A percentile compares a stretch with the other conserved stretches of the same genome.
phyloP scores from a whole-genome alignment of 2,888 invertebrate genomes.

The Scaptodrosophila latifasciaeformis region DNA sequence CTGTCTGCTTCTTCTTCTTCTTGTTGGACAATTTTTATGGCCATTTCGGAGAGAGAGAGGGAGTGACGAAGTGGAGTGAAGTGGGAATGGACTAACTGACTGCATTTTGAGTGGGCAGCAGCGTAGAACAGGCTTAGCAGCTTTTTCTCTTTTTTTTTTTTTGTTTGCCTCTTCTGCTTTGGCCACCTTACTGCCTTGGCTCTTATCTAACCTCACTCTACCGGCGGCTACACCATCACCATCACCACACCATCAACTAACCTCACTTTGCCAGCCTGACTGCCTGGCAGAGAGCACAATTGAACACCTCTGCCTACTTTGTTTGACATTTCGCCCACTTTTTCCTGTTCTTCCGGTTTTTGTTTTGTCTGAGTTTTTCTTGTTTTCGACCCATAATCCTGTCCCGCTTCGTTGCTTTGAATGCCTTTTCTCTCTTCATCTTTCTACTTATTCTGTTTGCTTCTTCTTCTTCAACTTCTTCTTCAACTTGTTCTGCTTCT shows the following conservation, averaged over 20 bases:
- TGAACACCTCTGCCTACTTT: slow-evolving; percentile 47
- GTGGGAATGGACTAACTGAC: slow-evolving; percentile 21
- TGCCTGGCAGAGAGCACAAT: too few species aligned
- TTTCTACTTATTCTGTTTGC: too few species aligned
- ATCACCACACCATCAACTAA: too few species aligned
- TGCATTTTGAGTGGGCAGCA: slow-evolving; percentile 37
- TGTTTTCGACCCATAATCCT: slow-evolving; percentile 67
- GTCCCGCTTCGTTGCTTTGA: slow-evolving; percentile 33
- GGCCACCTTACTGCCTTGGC: not conserved
- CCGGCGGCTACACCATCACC: too few species aligned
- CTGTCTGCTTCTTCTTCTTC: slow-evolving; percentile 11
- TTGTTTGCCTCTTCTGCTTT: slow-evolving; percentile 3
- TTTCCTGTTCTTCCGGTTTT: slow-evolving; percentile 70
- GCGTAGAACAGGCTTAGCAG: slow-evolving; percentile 41
- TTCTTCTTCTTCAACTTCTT: not conserved
- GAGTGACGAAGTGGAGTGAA: slow-evolving; percentile 5
- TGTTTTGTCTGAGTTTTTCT: slow-evolving; percentile 59
- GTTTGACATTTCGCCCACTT: slow-evolving; percentile 71
- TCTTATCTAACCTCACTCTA: not conserved
- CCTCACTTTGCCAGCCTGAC: too few species aligned
- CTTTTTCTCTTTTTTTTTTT: slow-evolving; percentile 2
- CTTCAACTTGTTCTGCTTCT: too few species aligned
- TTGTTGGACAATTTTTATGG: too few species aligned
- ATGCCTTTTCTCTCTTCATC: too few species aligned
- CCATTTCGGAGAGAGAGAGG: too few species aligned